Evolutionary conservation across 2,797 vertebrate species (phyloP), one percentile per base, ranked within the genome.

Genomic region (Triplophysa bombifrons): DNA sequence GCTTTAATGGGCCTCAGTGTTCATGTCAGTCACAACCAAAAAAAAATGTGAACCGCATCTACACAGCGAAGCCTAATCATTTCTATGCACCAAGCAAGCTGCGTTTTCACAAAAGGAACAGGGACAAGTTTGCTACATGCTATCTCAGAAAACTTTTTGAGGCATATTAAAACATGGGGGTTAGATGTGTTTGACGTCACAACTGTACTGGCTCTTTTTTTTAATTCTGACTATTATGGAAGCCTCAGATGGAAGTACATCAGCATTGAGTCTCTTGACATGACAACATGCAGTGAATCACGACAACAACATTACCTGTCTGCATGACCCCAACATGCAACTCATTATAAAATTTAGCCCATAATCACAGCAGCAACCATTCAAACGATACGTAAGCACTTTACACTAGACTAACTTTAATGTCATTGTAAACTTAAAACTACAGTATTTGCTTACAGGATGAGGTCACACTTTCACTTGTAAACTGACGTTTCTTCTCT

Each of bases 251-350:
- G 85, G 76, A 80, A 86, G 80, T 68, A 82, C 72, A 86, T 88
- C 86, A 86, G 84, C 84, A 88, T 84, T 58, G 80, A 78, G 63
- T 88, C 86, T 85, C 83, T 22, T 2, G 60, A 81, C 86, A 88
- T 78, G 87, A 89, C 88, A 86, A 84, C 88, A 90, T 88, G 85
- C 81, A 84, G 88, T 69, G 84, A 89, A 86, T 85, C 85, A 88
- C 83, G 55, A 86, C 84, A 55, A 51, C 61, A 80, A 83, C 81
- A 86, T 85, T 88, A 87, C 80, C 87, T 76, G 89, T 88, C 80
- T 86, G 87, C 51, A 70, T 78, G 80, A 84, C 84, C 68, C 80
- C 84, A 78, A 80, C 80, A 38, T 84, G 87, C 82, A 76, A 81
- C 81, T 55, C 83, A 79, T 83, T 50, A 73, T 82, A 80, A 83